These are phyloP conservation scores for Benitochromis conjunctus DNA, from an alignment of 2,113 vertebrate genomes.

Conservation along the genomic window DNA sequence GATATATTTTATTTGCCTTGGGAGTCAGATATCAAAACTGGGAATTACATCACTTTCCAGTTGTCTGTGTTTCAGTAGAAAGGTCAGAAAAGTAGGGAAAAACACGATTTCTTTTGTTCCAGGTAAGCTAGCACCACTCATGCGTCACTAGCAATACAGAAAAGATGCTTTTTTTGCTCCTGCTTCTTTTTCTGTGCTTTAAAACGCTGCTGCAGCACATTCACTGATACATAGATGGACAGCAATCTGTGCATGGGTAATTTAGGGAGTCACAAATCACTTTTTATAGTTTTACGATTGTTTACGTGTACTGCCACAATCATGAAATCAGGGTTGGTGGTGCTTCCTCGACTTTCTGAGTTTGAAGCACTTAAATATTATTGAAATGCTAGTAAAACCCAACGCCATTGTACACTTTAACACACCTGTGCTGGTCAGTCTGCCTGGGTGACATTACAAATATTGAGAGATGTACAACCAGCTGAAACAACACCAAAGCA, in stretches of 20 bases:
- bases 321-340: background rate
- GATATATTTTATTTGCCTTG: background rate
- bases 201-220: background rate
- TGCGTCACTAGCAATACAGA: background rate
- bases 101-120: background rate
- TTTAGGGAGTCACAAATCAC: background rate
- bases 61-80: background rate
- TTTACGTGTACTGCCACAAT: background rate
- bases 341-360: background rate
- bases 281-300: background rate
- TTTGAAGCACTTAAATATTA: background rate
- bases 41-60: background rate
- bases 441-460: background rate
- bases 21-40: background rate
- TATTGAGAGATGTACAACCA: background rate
- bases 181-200: background rate
- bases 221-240: background rate
- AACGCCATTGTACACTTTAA: background rate
- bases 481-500: background rate
- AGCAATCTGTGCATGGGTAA: background rate
- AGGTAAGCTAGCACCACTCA: background rate
- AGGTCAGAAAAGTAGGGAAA: background rate
- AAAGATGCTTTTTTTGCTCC: background rate
- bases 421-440: background rate
- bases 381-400: background rate